Percentiles rank a stretch among this genome's conserved stretches.
phyloP scores from a whole-genome alignment of 2,888 invertebrate genomes.

The Rugalucina vietnamica region DNA sequence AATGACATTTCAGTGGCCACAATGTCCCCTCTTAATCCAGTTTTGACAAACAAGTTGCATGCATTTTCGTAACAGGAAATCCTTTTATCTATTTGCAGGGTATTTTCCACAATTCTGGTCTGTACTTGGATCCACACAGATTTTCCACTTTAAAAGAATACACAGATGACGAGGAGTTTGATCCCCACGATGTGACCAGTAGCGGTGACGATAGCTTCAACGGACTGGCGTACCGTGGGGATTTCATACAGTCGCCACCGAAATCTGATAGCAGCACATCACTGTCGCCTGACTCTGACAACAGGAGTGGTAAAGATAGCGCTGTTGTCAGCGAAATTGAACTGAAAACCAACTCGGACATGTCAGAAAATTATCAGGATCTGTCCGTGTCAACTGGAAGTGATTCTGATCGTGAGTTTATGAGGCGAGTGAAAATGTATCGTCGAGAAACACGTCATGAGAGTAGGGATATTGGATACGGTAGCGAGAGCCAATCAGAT shows the following conservation, averaged over 20 bases:
- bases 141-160: constrained; percentile 47
- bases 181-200: constrained; percentile 60
- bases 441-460: constrained; percentile 51
- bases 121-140: constrained; percentile 37
- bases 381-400: constrained; percentile 64
- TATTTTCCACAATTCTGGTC: constrained; percentile 53
- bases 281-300: constrained; percentile 64
- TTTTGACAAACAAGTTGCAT: no score
- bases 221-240: constrained; percentile 53
- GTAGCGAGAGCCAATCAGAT: constrained; percentile 83
- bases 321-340: constrained; percentile 78
- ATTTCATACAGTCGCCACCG: constrained; percentile 67
- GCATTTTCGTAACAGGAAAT: no score
- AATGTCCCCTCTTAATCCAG: no score
- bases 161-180: constrained; percentile 52
- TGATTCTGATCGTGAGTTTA: constrained; percentile 68
- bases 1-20: no score
- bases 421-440: constrained; percentile 55
- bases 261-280: constrained; percentile 54
- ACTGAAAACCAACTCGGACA: constrained; percentile 73
- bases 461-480: constrained; percentile 83
- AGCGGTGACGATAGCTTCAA: constrained; percentile 65
- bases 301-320: constrained; percentile 76
- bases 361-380: constrained; percentile 63
- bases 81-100: constrained; percentile 57